phyloP scores from a whole-genome alignment of 2,113 vertebrate species.

The Myrmecophaga tridactyla region DNA sequence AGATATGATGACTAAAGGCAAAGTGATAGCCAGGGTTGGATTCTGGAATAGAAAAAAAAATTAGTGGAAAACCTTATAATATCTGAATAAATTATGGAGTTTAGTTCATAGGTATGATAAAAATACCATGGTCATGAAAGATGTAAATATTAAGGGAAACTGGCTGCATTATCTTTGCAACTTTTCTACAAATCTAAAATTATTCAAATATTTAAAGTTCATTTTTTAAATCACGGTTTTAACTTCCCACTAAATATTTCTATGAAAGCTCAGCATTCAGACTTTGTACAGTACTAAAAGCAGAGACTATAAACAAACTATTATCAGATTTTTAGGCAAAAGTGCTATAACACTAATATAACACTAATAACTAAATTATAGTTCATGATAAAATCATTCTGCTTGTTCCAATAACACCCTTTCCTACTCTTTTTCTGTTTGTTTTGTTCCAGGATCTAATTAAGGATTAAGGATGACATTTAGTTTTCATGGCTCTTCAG shows the following conservation, averaged over 20 bases:
- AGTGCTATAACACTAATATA: not conserved
- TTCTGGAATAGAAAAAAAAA: too few species aligned
- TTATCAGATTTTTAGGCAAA: not conserved
- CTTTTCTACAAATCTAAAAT: too few species aligned
- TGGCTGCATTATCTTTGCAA: too few species aligned
- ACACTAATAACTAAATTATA: not conserved
- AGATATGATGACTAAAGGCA: too few species aligned
- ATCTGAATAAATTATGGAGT: not conserved
- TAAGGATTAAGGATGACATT: not conserved
- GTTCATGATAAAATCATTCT: not conserved
- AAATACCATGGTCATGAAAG: not conserved
- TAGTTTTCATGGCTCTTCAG: not conserved
- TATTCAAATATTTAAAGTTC: too few species aligned
- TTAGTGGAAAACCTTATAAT: not conserved
- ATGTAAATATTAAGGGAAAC: not conserved
- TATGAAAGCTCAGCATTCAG: not conserved
- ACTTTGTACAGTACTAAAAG: not conserved
- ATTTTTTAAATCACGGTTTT: not conserved
- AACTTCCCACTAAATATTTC: not conserved
- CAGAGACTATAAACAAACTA: too few species aligned
- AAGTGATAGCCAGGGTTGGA: too few species aligned
- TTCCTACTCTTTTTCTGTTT: conserved; percentile 22
- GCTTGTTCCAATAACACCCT: not conserved
- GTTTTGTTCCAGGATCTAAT: not conserved
- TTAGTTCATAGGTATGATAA: not conserved